Conservation (phyloP, 2,113 vertebrate species). For the Bucco capensis region DNA sequence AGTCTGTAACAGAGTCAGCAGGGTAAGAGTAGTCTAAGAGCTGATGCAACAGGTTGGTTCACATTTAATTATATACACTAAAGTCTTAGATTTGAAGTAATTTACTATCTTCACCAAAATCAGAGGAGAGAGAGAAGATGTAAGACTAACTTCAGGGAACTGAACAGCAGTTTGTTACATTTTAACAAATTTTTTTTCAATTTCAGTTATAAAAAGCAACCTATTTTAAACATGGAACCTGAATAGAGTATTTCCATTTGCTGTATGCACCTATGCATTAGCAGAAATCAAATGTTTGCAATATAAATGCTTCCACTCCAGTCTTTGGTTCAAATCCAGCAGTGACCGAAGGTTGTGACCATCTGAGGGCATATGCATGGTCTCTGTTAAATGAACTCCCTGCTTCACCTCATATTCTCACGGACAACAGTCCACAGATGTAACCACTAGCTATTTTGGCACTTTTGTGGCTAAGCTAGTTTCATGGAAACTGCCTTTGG, state of each 20-base stretch:
- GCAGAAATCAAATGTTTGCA: background rate
- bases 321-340: background rate
- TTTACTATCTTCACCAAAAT: background rate
- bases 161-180: background rate
- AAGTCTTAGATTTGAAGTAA: background rate
- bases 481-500: background rate
- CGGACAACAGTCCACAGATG: background rate
- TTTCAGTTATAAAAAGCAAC: background rate
- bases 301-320: background rate
- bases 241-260: background rate
- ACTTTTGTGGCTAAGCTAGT: background rate
- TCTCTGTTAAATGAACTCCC: background rate
- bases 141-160: background rate
- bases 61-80: background rate
- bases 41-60: background rate
- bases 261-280: background rate
- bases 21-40: background rate
- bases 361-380: background rate
- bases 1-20: background rate
- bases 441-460: background rate
- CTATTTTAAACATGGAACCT: background rate
- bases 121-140: background rate
- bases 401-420: background rate
- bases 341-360: background rate
- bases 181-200: background rate